Evolutionary conservation across 2,888 invertebrate genomes (phyloP), one percentile per base, ranked within the genome.

Genomic region (Chrysolina americana): DNA sequence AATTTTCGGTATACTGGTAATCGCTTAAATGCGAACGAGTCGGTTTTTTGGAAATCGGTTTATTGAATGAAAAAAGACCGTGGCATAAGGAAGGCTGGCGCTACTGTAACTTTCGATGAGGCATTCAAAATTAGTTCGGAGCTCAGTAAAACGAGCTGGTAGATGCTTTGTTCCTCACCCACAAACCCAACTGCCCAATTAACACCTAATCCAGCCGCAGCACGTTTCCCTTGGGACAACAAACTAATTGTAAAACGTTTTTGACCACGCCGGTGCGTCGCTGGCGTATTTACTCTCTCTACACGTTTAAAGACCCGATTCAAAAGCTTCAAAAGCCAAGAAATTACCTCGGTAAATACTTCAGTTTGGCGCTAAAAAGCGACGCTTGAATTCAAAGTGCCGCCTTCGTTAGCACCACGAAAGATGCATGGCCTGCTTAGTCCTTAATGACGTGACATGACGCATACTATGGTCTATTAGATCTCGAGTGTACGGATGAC

Each of bases 401-500:
- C 83, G 83, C 81, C 79, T 83, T 84, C 83, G 83, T 84, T 84
- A 83, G 83, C 81, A 79, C 81, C 74, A 56, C 75, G 75, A 78
- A 76, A 81, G 82, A 82, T 81, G 77, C 82, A 83, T 81, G 80
- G 80, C 80, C 81, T 79, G 80, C 79, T 82, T 79, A 79, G 71
- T 72, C 68, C 64, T 79, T 84, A 84, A 84, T 81, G 83, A 83
- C 81, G 78, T 77, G 83, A 82, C 81, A 79, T 77, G 83, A 82
- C 81, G 81, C 79, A 80, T 79, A 80, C 83, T 80, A 81, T 80
- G 81, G 80, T 80, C 83, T 80, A 82, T 82, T 82, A 82, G 81
- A 82, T 78, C 75, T 70, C 76, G 73, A 76, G 77, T 76, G 77
- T 75, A 75, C 73, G 80, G 81, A 36, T 82, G 85, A 83, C 84